Conservation (phyloP, 2,113 vertebrate genomes). For the Typhlomys cinereus region DNA sequence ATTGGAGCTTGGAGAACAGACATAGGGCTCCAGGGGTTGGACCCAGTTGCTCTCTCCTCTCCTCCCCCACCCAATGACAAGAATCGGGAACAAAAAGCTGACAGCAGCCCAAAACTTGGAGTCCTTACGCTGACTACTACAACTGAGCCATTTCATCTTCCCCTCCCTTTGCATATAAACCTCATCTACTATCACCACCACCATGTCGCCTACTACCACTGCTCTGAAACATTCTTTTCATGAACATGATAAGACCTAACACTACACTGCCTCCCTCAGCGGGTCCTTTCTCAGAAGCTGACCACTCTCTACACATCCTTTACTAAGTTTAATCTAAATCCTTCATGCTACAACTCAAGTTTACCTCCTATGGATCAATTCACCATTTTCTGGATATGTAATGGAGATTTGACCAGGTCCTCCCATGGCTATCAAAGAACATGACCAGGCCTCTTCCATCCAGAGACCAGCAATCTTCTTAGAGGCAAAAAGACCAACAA, state of each 20-base stretch:
- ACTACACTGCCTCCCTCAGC: neutral
- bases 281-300: neutral
- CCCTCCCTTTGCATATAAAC: neutral
- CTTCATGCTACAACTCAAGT: neutral
- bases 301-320: neutral
- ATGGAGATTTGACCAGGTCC: neutral
- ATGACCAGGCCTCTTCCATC: neutral
- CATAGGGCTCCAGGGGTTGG: neutral
- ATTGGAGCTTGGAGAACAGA: neutral
- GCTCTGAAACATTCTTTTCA: neutral
- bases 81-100: neutral
- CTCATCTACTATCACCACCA: too few species aligned
- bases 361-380: neutral
- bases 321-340: constrained; percentile 9
- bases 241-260: neutral
- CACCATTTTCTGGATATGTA: neutral
- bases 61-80: neutral
- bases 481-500: neutral
- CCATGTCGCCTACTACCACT: neutral
- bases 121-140: neutral
- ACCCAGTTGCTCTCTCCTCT: neutral
- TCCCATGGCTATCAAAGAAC: neutral
- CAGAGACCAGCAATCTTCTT: neutral
- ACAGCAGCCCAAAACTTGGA: neutral
- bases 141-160: neutral